Conservation (phyloP, 2,113 vertebrate genomes). For the Crotalus tigris region DNA sequence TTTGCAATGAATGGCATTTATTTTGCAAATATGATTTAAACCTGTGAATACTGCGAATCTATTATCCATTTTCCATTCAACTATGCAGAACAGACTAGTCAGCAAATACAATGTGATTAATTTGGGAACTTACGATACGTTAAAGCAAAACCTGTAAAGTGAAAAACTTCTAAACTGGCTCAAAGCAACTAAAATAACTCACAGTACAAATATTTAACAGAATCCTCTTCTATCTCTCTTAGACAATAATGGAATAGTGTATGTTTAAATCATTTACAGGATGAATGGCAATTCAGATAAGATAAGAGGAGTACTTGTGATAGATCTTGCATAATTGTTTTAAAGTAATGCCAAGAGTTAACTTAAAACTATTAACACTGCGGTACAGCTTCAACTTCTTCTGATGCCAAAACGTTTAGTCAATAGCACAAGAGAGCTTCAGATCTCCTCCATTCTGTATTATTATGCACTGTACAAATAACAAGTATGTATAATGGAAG, state of each 20-base stretch:
- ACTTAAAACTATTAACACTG: conserved; percentile 55
- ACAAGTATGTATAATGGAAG: neutral
- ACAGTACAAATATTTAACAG: conserved; percentile 21
- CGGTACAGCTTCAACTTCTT: conserved; percentile 51
- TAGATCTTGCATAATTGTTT: conserved; percentile 58
- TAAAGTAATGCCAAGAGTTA: conserved; percentile 62
- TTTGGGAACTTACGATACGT: rapidly evolving
- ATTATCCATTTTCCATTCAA: neutral
- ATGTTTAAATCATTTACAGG: conserved; percentile 50
- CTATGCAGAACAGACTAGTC: neutral
- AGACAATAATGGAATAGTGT: conserved; percentile 37
- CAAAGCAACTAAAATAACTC: conserved; percentile 11
- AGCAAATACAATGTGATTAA: rapidly evolving
- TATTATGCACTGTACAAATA: neutral
- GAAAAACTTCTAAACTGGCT: neutral
- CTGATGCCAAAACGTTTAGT: conserved; percentile 60
- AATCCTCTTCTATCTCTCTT: conserved; percentile 27
- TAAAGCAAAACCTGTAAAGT: neutral
- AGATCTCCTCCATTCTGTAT: conserved; percentile 42
- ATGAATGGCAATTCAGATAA: conserved; percentile 66
- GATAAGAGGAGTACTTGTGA: conserved; percentile 64
- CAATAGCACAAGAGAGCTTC: conserved; percentile 56
- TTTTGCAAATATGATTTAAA: conserved; percentile 5
- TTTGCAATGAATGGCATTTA: neutral
- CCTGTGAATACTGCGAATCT: conserved; percentile 5